Evolutionary conservation across 2,113 vertebrate species (phyloP).

Genomic region (Seriola rivoliana): DNA sequence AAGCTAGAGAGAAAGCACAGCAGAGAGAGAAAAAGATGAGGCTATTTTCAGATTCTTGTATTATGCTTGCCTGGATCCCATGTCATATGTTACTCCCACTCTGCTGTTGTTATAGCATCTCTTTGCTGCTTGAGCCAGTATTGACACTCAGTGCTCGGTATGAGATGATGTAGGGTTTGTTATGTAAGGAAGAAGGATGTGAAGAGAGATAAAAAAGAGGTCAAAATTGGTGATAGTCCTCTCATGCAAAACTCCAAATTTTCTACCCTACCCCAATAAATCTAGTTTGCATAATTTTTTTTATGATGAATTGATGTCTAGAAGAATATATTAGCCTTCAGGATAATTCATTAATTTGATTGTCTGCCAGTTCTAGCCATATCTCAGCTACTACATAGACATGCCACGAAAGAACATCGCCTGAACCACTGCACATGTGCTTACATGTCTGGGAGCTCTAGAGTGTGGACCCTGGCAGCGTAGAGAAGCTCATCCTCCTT

Average conservation of each 20-base stretch:
- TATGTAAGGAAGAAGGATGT: constrained; percentile 35
- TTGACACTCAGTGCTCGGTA: constrained; percentile 46
- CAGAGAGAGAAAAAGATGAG: constrained; percentile 46
- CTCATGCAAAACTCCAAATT: background rate
- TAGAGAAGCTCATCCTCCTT: constrained; percentile 97
- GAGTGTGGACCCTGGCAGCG: constrained; percentile 90
- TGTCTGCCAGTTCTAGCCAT: background rate
- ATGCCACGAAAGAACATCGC: background rate
- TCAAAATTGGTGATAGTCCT: background rate
- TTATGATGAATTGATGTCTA: background rate
- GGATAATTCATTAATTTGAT: background rate
- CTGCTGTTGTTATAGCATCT: constrained; percentile 49
- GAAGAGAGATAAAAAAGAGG: constrained; percentile 1
- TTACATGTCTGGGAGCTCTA: constrained; percentile 93
- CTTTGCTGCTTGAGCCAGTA: constrained; percentile 47
- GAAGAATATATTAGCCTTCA: background rate
- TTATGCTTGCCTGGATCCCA: constrained; percentile 59
- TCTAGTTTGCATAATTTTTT: background rate
- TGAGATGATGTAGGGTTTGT: constrained; percentile 33
- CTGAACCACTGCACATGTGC: background rate
- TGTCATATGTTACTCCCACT: constrained; percentile 72
- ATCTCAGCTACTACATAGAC: background rate
- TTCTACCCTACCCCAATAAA: too few relatives aligned
- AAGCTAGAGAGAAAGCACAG: constrained; percentile 84
- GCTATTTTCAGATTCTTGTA: constrained; percentile 76